Evolutionary conservation across 1,140 invertebrate genomes (phyloP).

Genomic region (Cherax destructor): DNA sequence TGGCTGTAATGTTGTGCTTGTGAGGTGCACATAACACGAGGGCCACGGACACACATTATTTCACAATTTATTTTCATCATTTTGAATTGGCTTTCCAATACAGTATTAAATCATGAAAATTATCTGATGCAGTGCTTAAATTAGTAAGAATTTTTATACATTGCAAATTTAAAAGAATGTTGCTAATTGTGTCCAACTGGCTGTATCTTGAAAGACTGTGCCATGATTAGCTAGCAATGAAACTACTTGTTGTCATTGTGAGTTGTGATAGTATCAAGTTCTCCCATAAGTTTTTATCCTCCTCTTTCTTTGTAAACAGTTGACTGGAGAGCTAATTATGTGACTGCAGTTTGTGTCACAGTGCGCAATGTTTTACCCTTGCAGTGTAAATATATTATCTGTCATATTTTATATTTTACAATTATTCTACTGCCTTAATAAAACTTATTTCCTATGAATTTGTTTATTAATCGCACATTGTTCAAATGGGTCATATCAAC

Average conservation of each 20-base stretch:
- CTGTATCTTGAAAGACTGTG: constrained; percentile 53
- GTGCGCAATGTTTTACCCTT: constrained; percentile 64
- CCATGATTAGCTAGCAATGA: constrained; percentile 65
- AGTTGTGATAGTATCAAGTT: constrained; percentile 66
- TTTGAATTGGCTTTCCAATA: constrained; percentile 2
- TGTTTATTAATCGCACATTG: neutral
- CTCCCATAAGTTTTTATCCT: constrained; percentile 40
- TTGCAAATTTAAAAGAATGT: neutral
- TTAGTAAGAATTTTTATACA: neutral
- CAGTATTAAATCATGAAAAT: neutral
- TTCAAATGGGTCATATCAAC: no score
- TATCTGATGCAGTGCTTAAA: neutral
- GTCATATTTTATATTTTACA: constrained; percentile 71
- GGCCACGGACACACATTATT: constrained; percentile 37
- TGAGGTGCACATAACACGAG: constrained; percentile 48
- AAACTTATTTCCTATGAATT: constrained; percentile 67
- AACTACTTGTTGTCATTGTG: constrained; percentile 63
- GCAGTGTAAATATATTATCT: constrained; percentile 66
- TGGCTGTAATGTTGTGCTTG: constrained; percentile 57
- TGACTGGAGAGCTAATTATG: constrained; percentile 52
- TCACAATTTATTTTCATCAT: neutral
- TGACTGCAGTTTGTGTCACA: constrained; percentile 56
- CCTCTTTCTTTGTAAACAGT: constrained; percentile 32
- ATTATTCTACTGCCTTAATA: constrained; percentile 71
- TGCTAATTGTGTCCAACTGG: constrained; percentile 37